Percentiles rank a stretch among this genome's conserved stretches.
Conservation (phyloP, 2,797 vertebrate species). For the Selene dorsalis region DNA sequence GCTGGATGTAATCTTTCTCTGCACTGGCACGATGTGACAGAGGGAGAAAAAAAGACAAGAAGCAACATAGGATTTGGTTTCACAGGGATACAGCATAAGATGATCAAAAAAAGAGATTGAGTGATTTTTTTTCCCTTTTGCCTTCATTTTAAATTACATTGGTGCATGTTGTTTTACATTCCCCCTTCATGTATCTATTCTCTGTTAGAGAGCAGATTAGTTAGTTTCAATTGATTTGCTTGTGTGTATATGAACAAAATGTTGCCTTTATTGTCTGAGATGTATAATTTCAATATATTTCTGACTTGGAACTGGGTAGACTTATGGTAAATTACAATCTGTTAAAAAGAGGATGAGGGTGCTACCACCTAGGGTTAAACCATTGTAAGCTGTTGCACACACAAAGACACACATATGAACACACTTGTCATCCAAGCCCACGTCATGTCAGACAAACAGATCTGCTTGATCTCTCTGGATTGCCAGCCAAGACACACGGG, state of each 20-base stretch:
- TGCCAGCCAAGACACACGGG: conserved; percentile 36
- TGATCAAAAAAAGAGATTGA: conserved; percentile 27
- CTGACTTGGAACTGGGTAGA: conserved; percentile 12
- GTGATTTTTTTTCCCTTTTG: conserved; percentile 9
- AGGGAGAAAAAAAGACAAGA: neutral
- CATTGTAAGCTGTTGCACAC: conserved; percentile 32
- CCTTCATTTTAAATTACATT: conserved; percentile 1
- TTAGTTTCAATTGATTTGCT: conserved; percentile 1
- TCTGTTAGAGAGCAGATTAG: neutral
- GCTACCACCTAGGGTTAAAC: conserved; percentile 16
- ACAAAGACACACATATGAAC: conserved; percentile 31
- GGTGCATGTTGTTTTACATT: conserved; percentile 6
- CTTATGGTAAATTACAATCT: conserved; percentile 23
- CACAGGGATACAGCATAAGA: conserved; percentile 21
- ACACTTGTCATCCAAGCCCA: conserved; percentile 40
- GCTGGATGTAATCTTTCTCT: conserved; percentile 60
- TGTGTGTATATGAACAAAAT: neutral
- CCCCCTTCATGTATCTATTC: neutral
- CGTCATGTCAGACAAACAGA: conserved; percentile 46
- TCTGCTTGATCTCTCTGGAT: conserved; percentile 41
- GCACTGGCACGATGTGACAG: conserved; percentile 32
- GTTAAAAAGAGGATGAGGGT: conserved; percentile 28
- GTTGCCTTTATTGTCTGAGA: neutral
- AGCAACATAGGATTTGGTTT: conserved; percentile 45
- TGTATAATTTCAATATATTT: neutral